Evolutionary conservation across 2,888 invertebrate genomes (phyloP).

Genomic region (Dasysyrphus albostriatus): DNA sequence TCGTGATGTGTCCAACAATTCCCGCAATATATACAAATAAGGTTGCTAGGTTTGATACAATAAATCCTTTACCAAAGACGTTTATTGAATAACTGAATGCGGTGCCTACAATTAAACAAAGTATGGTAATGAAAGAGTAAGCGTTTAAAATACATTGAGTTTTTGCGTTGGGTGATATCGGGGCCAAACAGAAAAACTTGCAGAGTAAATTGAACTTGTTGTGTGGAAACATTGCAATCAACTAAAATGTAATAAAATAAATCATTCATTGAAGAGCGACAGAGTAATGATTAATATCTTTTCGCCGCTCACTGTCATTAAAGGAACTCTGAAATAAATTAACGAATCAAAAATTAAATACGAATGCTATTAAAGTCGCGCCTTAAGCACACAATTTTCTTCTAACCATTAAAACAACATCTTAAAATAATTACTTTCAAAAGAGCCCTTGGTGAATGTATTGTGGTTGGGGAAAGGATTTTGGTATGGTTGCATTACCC

Average conservation of each 20-base stretch:
- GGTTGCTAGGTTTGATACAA: conserved; percentile 34
- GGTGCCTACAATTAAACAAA: background rate
- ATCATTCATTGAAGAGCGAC: background rate
- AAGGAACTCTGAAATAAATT: conserved; percentile 1
- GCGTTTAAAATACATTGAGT: conserved; percentile 23
- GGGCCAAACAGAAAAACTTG: conserved; percentile 46
- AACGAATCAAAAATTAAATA: background rate
- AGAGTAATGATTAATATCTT: background rate
- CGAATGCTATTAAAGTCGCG: background rate
- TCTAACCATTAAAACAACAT: no score
- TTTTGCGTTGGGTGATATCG: conserved; percentile 33
- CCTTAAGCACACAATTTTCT: background rate
- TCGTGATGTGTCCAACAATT: conserved; percentile 1
- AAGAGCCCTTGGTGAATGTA: no score
- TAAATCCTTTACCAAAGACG: conserved; percentile 38
- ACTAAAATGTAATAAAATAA: conserved; percentile 3
- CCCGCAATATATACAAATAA: conserved; percentile 21
- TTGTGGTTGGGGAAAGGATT: no score
- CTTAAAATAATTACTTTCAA: no score
- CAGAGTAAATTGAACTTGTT: conserved; percentile 43
- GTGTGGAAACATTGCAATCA: conserved; percentile 45
- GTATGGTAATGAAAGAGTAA: conserved; percentile 28
- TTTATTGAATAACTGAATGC: conserved; percentile 20
- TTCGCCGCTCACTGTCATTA: background rate
- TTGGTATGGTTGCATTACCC: no score